Evolutionary conservation across 2,797 vertebrate species (phyloP), one percentile per base, ranked within the genome.

Genomic region (Hozukius guyotensis): DNA sequence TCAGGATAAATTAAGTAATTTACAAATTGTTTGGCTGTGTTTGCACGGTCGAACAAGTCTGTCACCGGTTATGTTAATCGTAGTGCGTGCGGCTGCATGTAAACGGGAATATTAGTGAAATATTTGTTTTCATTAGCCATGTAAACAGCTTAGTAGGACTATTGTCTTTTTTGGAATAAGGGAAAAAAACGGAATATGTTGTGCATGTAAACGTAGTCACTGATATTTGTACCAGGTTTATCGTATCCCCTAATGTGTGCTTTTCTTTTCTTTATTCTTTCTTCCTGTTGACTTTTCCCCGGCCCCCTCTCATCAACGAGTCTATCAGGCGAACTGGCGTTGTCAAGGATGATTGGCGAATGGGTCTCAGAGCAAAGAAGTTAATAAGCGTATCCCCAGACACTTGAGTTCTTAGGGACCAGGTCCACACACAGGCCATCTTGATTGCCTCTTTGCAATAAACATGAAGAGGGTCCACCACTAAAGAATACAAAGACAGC

Each of bases 401-500:
- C 73, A 67, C 57, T 85, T 78, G 3, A 72, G 72, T 83, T 92
- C 84, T 78, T 56, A n/a, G 64, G 71, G 86, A 74, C 70, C 75
- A 56, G 29, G 75, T 88, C 84, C 75, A 82, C 85, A 85, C 65
- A 67, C 56, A 42, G 72, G 69, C 67, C 72, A 76, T 59, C 68
- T 72, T 86, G 84, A 89, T 92, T 93, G 87, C 81, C 77, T 88
- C 80, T 78, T 88, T 88, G 75, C 80, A 92, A 91, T 88, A 89
- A 93, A 92, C 82, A 88, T 89, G 87, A 94, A 92, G 75, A 87
- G 62, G 64, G 31, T 16, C 16, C 36, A 36, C 14, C 34, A 71
- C 74, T 79, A 67, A 80, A 83, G 86, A 93, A 88, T 79, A 90
- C 88, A 92, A 92, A 93, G 81, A 68, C 72, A 70, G 66, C 66